Base-by-base conservation (phyloP, 2,888 invertebrate genomes). In the Parasteatoda lunata region DNA sequence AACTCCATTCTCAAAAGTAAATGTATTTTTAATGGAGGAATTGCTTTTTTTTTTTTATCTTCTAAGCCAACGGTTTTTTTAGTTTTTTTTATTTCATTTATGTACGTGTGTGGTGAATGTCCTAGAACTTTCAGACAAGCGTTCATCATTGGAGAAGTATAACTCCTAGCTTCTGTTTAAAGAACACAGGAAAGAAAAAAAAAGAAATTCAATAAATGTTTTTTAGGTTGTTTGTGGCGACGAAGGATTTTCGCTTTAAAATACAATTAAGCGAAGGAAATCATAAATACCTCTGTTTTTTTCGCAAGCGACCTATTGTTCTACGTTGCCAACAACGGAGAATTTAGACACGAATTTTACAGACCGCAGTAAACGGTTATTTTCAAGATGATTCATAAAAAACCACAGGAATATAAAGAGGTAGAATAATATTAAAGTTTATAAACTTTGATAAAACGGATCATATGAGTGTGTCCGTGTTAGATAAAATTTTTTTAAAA, bases 11-110 rank as follows among this genome's bases (percentile, higher is more conserved):
- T 52, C 64, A 47, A 76, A 70, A 79, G 76, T 69, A 85, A 85
- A 85, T 85, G 85, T 76, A 76, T 85, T 85, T 85, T 85, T 85
- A 85, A 85, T 85, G 85, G 85, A 85, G 59, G 76, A 84, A 78
- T 84, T 84, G 76, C 70, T 70, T 70, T 77, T 82, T 82, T 82
- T 82, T 77, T 59, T 76, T 70, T 70, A 51, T n/a, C 48, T 15
- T 59, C 51, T 15, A 48, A 13, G 54, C 54, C 68, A 80, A 54
- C 15, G 73, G 11, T 47, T 51, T 66, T 81, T 79, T 77, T 77
- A 51, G 15, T 49, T 30, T 51, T 68, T 54, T 77, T 78, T 78
- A 52, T 48, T 64, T 78, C 47, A 13, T 65, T 54, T n/a, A 51
- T 75, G 79, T 75, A 77, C 65, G 47, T 78, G 84, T 75, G 69